Evolutionary conservation across 2,113 vertebrate species (phyloP).

Genomic region (Tinamus guttatus): DNA sequence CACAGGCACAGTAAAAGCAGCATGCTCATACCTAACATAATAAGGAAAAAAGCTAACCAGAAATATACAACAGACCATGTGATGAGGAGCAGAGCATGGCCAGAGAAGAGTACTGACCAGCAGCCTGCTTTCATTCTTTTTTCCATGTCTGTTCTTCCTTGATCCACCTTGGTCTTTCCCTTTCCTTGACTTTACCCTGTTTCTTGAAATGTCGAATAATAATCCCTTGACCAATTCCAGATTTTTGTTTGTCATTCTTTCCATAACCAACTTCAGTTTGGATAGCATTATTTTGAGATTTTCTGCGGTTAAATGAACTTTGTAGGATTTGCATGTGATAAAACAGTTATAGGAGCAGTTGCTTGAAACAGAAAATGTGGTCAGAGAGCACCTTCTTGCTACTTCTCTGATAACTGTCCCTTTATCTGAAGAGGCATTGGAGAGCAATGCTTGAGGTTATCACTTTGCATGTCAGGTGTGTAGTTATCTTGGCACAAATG

Average conservation of each 20-base stretch:
- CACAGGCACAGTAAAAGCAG: neutral
- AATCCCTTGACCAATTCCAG: neutral
- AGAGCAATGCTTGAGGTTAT: accelerated
- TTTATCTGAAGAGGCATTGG: neutral
- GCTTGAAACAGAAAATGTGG: neutral
- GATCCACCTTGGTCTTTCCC: neutral
- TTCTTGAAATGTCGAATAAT: neutral
- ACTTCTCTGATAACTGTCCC: neutral
- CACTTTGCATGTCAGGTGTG: neutral
- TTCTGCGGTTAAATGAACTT: neutral
- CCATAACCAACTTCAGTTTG: accelerated
- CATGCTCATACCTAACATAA: neutral
- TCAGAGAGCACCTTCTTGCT: accelerated
- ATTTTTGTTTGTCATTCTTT: neutral
- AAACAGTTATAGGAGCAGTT: neutral
- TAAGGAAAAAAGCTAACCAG: neutral
- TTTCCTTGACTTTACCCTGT: neutral
- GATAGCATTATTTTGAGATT: accelerated
- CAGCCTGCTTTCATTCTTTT: neutral
- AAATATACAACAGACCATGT: neutral
- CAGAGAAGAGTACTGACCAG: neutral
- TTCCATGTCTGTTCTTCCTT: neutral
- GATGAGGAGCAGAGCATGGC: accelerated
- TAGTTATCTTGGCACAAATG: neutral
- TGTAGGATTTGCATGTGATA: neutral